Base-by-base conservation (phyloP, 1,140 invertebrate species). In the Varroa destructor region DNA sequence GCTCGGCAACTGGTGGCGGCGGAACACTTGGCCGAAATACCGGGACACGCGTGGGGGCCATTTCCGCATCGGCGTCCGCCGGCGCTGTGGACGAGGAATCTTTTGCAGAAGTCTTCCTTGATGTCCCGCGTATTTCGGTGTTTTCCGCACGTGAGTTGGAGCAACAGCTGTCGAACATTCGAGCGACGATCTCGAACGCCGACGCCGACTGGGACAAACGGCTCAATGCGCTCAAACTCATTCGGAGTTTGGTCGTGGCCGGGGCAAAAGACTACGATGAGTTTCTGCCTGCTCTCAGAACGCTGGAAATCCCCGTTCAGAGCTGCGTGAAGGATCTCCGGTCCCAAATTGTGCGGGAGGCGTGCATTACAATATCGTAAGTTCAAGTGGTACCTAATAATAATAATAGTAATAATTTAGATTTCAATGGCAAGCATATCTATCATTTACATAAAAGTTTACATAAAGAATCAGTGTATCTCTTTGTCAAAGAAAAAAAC, bases 191-290 rank as follows among this genome's bases (percentile, higher is more conserved):
- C 54, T 85, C 86, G 14, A 89, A 94, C 79, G 82, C 86, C 37
- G 88, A 85, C 76, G 57, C 25, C 12, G 90, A 93, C 76, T 97
- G 93, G 93, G 91, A 92, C 80, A 92, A 91, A 80, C 83, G 93
- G 73, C 86, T 89, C 46, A 91, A 96, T 75, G 86, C 87, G 75
- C 80, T 95, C 71, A 94, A 90, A 79, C 88, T 88, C 78, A 81
- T 97, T 25, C 84, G 94, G 14, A 87, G 89, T 1, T 79, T 96
- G 64, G 78, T 96, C 5, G 64, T 84, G 43, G 87, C 89, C 25
- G 90, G 89, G 74, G 89, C 87, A 46, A 81, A 84, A 5, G 86
- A 87, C 77, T 89, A 87, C 77, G 87, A 90, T 56, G 91, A 93
- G 76, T 94, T 97, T 79, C 82, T 84, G 71, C 84, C 84, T 12